These are phyloP conservation scores for Alviniconcha marisindica DNA, from an alignment of 1,140 invertebrate species.

Conservation along the genomic window DNA sequence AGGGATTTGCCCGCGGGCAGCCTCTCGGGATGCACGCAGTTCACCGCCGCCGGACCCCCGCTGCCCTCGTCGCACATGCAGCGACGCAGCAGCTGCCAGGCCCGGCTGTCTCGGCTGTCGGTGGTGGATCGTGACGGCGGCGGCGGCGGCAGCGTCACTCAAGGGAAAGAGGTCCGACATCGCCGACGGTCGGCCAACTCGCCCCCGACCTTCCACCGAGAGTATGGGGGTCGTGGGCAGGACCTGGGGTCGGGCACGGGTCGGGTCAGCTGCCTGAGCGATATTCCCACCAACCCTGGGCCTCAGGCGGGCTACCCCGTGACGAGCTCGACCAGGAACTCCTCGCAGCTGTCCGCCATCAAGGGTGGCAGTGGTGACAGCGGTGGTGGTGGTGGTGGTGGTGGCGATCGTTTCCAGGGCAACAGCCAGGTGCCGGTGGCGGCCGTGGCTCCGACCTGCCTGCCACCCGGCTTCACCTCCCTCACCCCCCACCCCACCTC, in stretches of 20 bases:
- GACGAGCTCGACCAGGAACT: neutral
- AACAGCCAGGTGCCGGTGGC: slow-evolving; percentile 1
- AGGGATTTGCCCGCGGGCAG: neutral
- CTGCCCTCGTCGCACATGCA: neutral
- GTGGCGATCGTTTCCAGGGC: slow-evolving; percentile 8
- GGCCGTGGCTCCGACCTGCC: slow-evolving; percentile 9
- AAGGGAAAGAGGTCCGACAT: neutral
- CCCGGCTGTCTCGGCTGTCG: neutral
- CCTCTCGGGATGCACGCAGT: neutral
- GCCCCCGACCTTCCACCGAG: slow-evolving; percentile 32
- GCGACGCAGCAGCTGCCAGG: slow-evolving; percentile 28
- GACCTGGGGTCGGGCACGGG: slow-evolving; percentile 1
- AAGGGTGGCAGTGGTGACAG: neutral
- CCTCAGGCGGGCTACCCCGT: slow-evolving; percentile 12
- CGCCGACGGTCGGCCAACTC: slow-evolving; percentile 34
- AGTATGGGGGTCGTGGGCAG: neutral
- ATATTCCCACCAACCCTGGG: slow-evolving; percentile 18
- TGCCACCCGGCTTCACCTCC: neutral
- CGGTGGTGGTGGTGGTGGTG: neutral
- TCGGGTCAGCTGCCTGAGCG: slow-evolving; percentile 23
- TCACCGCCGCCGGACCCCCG: neutral
- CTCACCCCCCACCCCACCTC: slow-evolving; percentile 3
- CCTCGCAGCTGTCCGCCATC: neutral
- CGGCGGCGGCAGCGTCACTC: neutral
- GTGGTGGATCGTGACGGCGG: neutral